Evolutionary conservation across 2,888 invertebrate species (phyloP).

Genomic region (Camptogramma bilineatum): DNA sequence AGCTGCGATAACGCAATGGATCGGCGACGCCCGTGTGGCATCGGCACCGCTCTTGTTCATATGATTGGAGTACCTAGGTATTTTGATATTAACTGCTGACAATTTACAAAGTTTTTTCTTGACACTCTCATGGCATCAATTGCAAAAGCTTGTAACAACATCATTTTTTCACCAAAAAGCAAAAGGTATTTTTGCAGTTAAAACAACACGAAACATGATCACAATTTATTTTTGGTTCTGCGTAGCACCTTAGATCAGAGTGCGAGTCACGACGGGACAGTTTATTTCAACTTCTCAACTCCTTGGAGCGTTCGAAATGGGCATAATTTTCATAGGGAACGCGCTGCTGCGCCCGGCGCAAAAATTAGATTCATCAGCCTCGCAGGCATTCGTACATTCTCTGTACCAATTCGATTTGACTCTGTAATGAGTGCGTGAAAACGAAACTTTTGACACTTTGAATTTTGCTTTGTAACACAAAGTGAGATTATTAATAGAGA

Average conservation of each 20-base stretch:
- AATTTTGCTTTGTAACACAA: conserved; percentile 58
- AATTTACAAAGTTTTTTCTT: too few species aligned
- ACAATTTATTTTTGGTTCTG: conserved; percentile 26
- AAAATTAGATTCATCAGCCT: conserved; percentile 82
- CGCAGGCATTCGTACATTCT: conserved; percentile 69
- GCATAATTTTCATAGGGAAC: conserved; percentile 83
- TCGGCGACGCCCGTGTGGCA: too few species aligned
- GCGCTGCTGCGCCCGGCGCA: conserved; percentile 69
- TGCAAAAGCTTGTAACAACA: too few species aligned
- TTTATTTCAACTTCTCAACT: conserved; percentile 83
- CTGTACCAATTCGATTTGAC: conserved; percentile 72
- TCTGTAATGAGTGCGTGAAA: conserved; percentile 73
- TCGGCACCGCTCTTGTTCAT: too few species aligned
- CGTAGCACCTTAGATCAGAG: conserved; percentile 56
- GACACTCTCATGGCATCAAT: too few species aligned
- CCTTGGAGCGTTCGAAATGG: conserved; percentile 76
- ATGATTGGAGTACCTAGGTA: too few species aligned
- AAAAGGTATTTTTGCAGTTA: too few species aligned
- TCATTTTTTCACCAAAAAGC: too few species aligned
- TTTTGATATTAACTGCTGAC: too few species aligned
- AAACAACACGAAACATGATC: too few species aligned
- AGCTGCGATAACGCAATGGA: too few species aligned
- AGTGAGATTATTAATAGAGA: conserved; percentile 24
- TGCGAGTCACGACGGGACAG: conserved; percentile 81
- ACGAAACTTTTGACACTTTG: conserved; percentile 70